These are phyloP conservation scores for Phortica okadai DNA, from an alignment of 2,888 invertebrate genomes.

Conservation along the genomic window DNA sequence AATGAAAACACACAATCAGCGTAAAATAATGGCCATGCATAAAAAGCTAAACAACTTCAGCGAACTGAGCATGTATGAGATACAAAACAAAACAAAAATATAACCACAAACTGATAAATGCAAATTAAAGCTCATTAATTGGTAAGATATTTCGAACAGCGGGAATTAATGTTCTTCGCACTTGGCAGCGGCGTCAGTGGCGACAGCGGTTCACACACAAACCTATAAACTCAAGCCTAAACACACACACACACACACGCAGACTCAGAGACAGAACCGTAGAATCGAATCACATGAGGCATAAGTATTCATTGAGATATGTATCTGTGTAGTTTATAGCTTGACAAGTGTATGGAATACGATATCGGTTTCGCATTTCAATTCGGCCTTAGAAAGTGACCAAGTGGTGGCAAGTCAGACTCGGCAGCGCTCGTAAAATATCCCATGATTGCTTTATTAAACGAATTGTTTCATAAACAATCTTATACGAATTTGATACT, in stretches of 20 bases:
- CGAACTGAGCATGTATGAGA: conserved; percentile 21
- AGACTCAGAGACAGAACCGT: neutral
- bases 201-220: neutral
- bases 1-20: conserved; percentile 39
- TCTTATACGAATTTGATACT: neutral
- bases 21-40: conserved; percentile 30
- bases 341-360: conserved; percentile 28
- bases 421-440: conserved; percentile 58
- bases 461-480: conserved; percentile 66
- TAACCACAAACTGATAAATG: conserved; percentile 57
- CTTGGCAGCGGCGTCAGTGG: conserved; percentile 47
- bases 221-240: neutral
- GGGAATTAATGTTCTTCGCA: conserved; percentile 66
- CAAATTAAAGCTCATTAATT: conserved; percentile 69
- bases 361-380: conserved; percentile 52
- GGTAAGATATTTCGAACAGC: conserved; percentile 60
- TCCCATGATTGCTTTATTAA: conserved; percentile 68
- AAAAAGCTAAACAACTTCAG: conserved; percentile 29
- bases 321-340: conserved; percentile 27
- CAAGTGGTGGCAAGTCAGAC: conserved; percentile 13
- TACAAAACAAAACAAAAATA: conserved; percentile 31
- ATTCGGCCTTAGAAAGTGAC: conserved; percentile 22
- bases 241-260: neutral
- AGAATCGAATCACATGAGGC: neutral
- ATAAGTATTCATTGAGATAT: conserved; percentile 18